These are phyloP conservation scores for Sebastiscus tertius DNA, from an alignment of 2,797 vertebrate species.

Conservation along the genomic window DNA sequence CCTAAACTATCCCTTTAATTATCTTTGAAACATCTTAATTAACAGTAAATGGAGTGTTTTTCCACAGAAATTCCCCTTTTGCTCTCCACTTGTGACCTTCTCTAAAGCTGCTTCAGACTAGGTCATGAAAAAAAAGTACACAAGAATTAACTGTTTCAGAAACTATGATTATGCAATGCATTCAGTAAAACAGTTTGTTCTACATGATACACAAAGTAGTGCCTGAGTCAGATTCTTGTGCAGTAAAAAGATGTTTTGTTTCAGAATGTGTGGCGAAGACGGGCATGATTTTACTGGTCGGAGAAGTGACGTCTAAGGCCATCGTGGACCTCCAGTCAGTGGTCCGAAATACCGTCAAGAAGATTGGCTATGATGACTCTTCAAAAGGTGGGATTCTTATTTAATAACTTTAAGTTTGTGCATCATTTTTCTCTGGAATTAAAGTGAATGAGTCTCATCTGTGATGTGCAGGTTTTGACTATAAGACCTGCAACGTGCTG, in stretches of 20 bases:
- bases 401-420: background rate
- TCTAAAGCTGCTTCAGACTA: no score
- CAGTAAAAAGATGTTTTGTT: background rate
- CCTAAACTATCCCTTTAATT: no score
- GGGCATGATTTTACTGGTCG: constrained; percentile 83
- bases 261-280: constrained; percentile 85
- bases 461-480: constrained; percentile 79
- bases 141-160: background rate
- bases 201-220: background rate
- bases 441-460: background rate
- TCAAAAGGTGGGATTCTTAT: constrained; percentile 60
- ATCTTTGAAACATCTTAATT: no score
- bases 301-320: constrained; percentile 84
- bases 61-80: background rate
- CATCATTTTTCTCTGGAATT: accelerated
- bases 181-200: background rate
- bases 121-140: no score
- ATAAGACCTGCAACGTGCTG: constrained; percentile 83
- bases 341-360: constrained; percentile 79
- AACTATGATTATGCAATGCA: background rate
- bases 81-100: background rate
- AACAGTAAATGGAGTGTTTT: background rate
- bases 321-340: constrained; percentile 79
- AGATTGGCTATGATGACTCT: constrained; percentile 83
- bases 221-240: background rate